A percentile compares a stretch with the other conserved stretches of the same genome.
These are phyloP conservation scores for Triplophysa tibetana DNA, from an alignment of 2,113 vertebrate genomes.

Conservation along the genomic window DNA sequence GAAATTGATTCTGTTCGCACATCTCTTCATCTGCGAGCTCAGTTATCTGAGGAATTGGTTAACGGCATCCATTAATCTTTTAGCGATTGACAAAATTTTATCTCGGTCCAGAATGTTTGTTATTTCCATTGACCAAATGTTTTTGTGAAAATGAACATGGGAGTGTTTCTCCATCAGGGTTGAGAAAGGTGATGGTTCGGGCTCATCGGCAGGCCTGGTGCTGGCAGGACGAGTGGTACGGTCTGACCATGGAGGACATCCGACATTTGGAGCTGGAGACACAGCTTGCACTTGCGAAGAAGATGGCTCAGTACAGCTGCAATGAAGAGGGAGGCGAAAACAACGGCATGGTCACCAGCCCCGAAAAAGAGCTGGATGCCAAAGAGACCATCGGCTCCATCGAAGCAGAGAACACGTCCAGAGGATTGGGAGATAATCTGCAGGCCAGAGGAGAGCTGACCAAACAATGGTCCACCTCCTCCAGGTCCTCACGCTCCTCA, in stretches of 20 bases:
- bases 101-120: not conserved
- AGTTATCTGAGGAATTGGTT: conserved; percentile 1
- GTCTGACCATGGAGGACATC: conserved; percentile 96
- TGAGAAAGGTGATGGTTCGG: conserved; percentile 94
- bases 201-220: conserved; percentile 99
- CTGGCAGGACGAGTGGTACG: conserved; percentile 99
- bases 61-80: not conserved
- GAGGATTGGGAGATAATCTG: conserved; percentile 68
- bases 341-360: conserved; percentile 62
- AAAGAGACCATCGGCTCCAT: conserved; percentile 73
- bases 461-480: conserved; percentile 98
- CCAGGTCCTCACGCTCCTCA: conserved; percentile 92
- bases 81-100: conserved; percentile 9
- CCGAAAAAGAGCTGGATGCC: conserved; percentile 71
- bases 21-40: not conserved
- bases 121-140: too few relatives aligned
- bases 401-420: conserved; percentile 71
- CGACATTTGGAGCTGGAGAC: conserved; percentile 93
- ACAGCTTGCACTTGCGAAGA: conserved; percentile 66
- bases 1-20: conserved; percentile 32
- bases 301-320: conserved; percentile 82
- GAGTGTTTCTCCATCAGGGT: conserved; percentile 69
- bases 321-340: conserved; percentile 66
- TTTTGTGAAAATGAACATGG: not conserved
- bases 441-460: conserved; percentile 84